Evolutionary conservation across 2,113 vertebrate genomes (phyloP), one percentile per base, ranked within the genome.

Genomic region (Malurus alboscapulatus): DNA sequence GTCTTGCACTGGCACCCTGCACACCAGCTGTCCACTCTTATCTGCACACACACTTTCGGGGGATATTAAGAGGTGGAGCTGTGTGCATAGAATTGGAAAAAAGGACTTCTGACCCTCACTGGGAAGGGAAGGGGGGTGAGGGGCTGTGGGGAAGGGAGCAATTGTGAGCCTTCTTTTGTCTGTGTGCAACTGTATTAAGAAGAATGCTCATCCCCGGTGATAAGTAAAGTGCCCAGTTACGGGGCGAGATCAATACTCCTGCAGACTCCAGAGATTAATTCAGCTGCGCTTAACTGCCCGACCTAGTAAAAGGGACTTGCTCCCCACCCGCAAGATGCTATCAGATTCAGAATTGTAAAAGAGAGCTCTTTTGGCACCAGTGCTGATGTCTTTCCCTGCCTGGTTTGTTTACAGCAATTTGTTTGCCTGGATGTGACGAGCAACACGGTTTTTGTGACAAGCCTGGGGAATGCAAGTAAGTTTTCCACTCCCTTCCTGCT

Each of bases 11-110:
- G 98, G 98, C 98, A 98, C 98, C 98, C 98, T 99, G 99, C 98
- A 98, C 98, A 98, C 99, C 99, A 99, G 99, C 99, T 99, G 99
- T 99, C 99, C 98, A 99, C 98, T 98, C 99, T 99, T 99, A 99
- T 99, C 99, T 98, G 97, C 97, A 97, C 98, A 98, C 98, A 98
- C 98, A 98, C 98, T 98, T 97, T 98, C 97, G 98, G 98, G 98
- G 95, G 98, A 99, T 98, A 99, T 98, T 97, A 98, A 97, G 98
- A 98, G 98, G 98, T 98, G 98, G 98, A 98, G 98, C 97, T 98
- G 97, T 98, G 98, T 98, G 98, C 98, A 98, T 97, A 98, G 98
- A 98, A 98, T 98, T 95, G 97, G 96, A 97, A 96, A 96, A 98
- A 98, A 97, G 98, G 98, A 99, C 99, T 99, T 99, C 98, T 99